These are phyloP conservation scores for Eriocheir sinensis DNA, from an alignment of 1,140 invertebrate species.

Conservation along the genomic window DNA sequence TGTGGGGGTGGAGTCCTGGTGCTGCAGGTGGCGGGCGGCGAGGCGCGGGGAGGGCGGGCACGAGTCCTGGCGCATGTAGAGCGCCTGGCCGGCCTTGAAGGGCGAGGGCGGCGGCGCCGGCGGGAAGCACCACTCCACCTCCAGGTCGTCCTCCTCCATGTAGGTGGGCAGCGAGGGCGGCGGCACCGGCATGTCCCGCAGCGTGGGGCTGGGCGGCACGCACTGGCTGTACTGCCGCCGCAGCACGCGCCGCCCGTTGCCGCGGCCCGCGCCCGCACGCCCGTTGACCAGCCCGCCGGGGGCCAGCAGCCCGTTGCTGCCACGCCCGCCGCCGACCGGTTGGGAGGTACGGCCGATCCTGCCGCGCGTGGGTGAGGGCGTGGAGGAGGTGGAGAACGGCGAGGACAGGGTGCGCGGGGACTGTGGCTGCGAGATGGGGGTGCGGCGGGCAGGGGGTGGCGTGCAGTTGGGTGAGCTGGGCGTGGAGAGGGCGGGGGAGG, in stretches of 20 bases:
- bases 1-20: not conserved
- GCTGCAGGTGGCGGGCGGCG: not conserved
- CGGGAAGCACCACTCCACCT: constrained; percentile 29
- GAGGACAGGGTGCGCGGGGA: constrained; percentile 11
- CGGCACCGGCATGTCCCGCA: constrained; percentile 35
- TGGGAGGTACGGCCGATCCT: not conserved
- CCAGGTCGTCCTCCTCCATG: constrained; percentile 46
- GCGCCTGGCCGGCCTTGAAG: constrained; percentile 37
- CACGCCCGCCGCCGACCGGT: constrained; percentile 38
- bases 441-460: constrained; percentile 38
- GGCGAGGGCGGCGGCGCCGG: constrained; percentile 59
- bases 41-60: constrained; percentile 23
- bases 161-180: constrained; percentile 65
- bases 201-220: constrained; percentile 53
- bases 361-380: constrained; percentile 39
- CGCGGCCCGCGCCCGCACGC: not conserved
- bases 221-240: constrained; percentile 62
- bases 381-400: constrained; percentile 47
- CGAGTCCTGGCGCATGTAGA: constrained; percentile 53
- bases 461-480: constrained; percentile 64
- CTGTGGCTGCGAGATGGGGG: constrained; percentile 30
- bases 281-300: not conserved
- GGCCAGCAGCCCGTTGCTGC: not conserved
- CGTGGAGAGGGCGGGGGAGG: constrained; percentile 70
- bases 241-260: constrained; percentile 58